Evolutionary conservation across 2,888 invertebrate species (phyloP), one percentile per base, ranked within the genome.

Genomic region (Andrena dorsata): DNA sequence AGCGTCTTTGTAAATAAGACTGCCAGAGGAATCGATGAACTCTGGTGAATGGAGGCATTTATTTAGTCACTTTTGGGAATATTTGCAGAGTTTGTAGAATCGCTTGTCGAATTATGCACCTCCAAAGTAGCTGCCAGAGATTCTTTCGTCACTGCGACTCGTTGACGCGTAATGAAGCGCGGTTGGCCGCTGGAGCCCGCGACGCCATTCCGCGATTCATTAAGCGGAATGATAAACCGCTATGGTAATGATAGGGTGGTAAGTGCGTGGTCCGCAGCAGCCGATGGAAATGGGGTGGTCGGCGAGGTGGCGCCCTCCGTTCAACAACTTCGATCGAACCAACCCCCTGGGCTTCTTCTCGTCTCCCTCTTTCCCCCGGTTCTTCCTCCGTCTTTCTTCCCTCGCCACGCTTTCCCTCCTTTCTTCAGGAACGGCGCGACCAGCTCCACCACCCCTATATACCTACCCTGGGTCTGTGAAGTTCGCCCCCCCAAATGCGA

Each of bases 291-390:
- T 58, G 85, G 78, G 85, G 87, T 90, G 86, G 86, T 75, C 90
- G 87, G 90, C 86, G 87, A 91, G 88, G 91, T 92, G 91, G 91
- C 92, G 92, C 92, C 92, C 92, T 92, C 91, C 89, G 88, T 90
- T 86, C 70, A 53, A 88, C 85, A 88, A 81, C 89, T 92, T 91
- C 92, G 92, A 92, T 92, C 92, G 89, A 90, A 89, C 87, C 87
- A 82, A 81, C 76, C 56, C 74, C 30, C 84, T 73, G 76, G 61
- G 63, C 56, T 82, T 80, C 82, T 61, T 30, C 70, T 66, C 63
- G 6, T 23, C 76, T 60, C 49, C 3, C 70, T 30, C 47, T 53
- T 47, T 65, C 26, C 32, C 58, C 0, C 32, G 51, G 2, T 28
- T 69, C 58, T 49, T 61, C n/a, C 58, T 73, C 41, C 13, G 28